These are phyloP conservation scores for Callionymus lyra DNA, from an alignment of 2,113 vertebrate genomes.

Conservation along the genomic window DNA sequence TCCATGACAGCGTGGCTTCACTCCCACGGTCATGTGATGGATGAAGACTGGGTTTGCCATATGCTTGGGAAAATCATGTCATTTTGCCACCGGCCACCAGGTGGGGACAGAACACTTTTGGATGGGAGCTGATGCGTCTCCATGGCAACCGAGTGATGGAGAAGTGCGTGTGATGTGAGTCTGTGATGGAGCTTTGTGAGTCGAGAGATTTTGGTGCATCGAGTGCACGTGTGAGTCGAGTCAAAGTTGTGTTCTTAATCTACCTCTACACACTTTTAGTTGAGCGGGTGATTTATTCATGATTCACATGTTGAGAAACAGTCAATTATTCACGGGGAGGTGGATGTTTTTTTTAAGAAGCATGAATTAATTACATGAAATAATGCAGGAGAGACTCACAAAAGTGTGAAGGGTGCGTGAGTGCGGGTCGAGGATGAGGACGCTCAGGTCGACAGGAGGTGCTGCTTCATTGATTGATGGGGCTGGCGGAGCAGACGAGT, in stretches of 20 bases:
- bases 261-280: no score
- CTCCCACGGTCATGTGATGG: slow-evolving; percentile 27
- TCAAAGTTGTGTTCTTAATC: neutral
- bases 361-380: no score
- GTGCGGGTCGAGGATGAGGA: no score
- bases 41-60: slow-evolving; percentile 5
- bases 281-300: no score
- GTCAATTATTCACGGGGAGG: no score
- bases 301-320: no score
- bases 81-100: slow-evolving; percentile 16
- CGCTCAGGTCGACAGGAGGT: no score
- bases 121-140: neutral
- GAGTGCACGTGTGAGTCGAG: neutral
- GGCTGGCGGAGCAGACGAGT: no score
- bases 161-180: neutral
- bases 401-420: no score
- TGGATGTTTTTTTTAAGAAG: no score
- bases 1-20: slow-evolving; percentile 28
- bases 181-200: neutral
- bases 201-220: neutral
- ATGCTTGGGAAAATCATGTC: neutral
- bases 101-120: slow-evolving; percentile 12
- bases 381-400: no score
- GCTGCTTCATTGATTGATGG: no score
- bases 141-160: neutral